A percentile compares a stretch with the other conserved stretches of the same genome.
These are phyloP conservation scores for Pachyramphus minor DNA, from an alignment of 2,113 vertebrate species.

Conservation along the genomic window DNA sequence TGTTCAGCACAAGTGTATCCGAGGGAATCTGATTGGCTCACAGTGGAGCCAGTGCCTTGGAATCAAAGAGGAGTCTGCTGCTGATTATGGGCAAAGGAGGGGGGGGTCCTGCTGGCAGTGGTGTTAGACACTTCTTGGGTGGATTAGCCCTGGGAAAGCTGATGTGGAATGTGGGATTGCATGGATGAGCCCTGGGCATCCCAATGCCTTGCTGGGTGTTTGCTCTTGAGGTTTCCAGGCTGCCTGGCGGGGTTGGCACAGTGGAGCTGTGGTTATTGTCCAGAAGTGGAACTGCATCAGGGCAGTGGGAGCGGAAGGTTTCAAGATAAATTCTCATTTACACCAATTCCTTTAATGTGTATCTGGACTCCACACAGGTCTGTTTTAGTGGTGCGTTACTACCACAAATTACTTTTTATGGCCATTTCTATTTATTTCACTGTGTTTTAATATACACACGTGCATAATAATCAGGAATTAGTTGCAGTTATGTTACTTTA, in stretches of 20 bases:
- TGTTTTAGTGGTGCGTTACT: not conserved
- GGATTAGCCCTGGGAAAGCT: not conserved
- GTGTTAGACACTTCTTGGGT: not conserved
- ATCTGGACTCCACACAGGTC: not conserved
- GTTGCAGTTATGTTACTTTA: not conserved
- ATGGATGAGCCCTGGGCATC: not conserved
- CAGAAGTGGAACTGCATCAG: not conserved
- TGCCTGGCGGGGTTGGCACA: not conserved
- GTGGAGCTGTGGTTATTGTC: not conserved
- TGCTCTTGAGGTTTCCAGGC: not conserved
- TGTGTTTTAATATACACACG: not conserved
- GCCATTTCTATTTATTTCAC: conserved; percentile 9
- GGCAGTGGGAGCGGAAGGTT: not conserved
- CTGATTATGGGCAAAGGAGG: not conserved
- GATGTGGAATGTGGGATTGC: not conserved
- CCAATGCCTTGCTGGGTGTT: not conserved
- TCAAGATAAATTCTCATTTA: not conserved
- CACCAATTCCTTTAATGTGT: not conserved
- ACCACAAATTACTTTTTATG: not conserved
- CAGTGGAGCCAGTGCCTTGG: not conserved
- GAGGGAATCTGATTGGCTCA: fast-evolving
- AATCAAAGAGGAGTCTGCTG: not conserved
- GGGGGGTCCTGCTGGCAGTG: not conserved
- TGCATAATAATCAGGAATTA: not conserved
- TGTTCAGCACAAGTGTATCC: not conserved